Evolutionary conservation across 2,888 invertebrate species (phyloP), one percentile per base, ranked within the genome.

Genomic region (Pseudococcus jackbeardsleyi): DNA sequence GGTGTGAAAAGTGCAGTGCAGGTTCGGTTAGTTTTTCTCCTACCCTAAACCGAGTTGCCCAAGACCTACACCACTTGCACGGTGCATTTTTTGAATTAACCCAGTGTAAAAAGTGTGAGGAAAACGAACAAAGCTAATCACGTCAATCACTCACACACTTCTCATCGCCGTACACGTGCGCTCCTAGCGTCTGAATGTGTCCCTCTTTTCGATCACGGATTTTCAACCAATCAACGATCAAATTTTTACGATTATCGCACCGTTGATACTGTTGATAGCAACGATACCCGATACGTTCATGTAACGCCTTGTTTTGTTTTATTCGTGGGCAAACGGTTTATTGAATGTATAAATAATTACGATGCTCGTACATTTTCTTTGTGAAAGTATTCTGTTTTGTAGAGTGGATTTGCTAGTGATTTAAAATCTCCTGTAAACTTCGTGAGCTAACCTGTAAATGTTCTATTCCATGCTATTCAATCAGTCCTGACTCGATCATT

Each of bases 321-420:
- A 46, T 46, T 82, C 79, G 79, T 82, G 46, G 46, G 46, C 79
- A 82, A 64, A 82, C 79, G 79, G 79, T 82, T 46, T 82, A 79
- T 82, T 82, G 46, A 82, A 82, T 82, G 79, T 82, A 82, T 82
- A 82, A 46, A 79, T 79, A 79, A 79, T 79, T 82, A 82, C 79
- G 46, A 46, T 82, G 79, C 46, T 17, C 19, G 79, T 46, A 46
- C 79, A 22, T 22, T 77, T 82, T 82, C 79, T 82, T 82, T 82
- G 79, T 82, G 79, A 82, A 82, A 82, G 79, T 82, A 82, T 82
- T 82, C 46, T n/a, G 79, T 82, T 42, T 1, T 19, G 46, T 11
- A 46, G 46, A 82, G 79, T 46, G 39, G 79, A 82, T 82, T 42
- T 82, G 79, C 46, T 26, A 15, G 19, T 46, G 46, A 19, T 46